These are phyloP conservation scores for Magallana angulata DNA, from an alignment of 1,140 invertebrate species.

Conservation along the genomic window DNA sequence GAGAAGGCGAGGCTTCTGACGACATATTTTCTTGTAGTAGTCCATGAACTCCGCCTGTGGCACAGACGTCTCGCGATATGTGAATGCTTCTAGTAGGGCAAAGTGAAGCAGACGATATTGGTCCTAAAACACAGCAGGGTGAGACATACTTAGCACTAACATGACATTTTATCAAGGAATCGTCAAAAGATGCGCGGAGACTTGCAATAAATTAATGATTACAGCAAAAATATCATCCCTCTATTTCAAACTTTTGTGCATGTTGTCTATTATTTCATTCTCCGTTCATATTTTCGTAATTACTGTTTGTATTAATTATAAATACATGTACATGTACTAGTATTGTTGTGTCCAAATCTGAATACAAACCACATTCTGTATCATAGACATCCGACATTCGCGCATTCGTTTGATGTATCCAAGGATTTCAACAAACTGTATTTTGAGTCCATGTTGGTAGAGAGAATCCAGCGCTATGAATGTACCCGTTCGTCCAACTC, in stretches of 20 bases:
- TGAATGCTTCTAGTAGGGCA: constrained; percentile 91
- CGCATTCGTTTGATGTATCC: constrained; percentile 10
- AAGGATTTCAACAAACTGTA: constrained; percentile 20
- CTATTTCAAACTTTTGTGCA: not conserved
- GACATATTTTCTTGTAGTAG: constrained; percentile 77
- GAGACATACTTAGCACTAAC: no score
- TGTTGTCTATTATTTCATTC: no score
- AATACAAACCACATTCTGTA: constrained; percentile 36
- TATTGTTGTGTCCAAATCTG: no score
- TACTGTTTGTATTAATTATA: no score
- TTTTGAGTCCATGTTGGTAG: constrained; percentile 65
- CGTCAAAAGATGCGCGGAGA: no score
- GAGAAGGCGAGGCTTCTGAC: constrained; percentile 91
- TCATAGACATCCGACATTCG: constrained; percentile 19
- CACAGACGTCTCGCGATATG: constrained; percentile 94
- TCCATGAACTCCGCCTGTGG: constrained; percentile 73
- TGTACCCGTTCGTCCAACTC: constrained; percentile 77
- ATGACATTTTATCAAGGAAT: no score
- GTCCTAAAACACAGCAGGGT: constrained; percentile 81
- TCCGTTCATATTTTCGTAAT: no score
- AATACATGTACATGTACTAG: no score
- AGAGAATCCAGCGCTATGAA: constrained; percentile 76
- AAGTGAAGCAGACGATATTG: constrained; percentile 99
- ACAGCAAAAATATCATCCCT: not conserved
- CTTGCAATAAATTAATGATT: not conserved